A percentile compares a stretch with the other conserved stretches of the same genome.
These are phyloP conservation scores for Leucoma salicis DNA, from an alignment of 2,888 invertebrate species.

Conservation along the genomic window DNA sequence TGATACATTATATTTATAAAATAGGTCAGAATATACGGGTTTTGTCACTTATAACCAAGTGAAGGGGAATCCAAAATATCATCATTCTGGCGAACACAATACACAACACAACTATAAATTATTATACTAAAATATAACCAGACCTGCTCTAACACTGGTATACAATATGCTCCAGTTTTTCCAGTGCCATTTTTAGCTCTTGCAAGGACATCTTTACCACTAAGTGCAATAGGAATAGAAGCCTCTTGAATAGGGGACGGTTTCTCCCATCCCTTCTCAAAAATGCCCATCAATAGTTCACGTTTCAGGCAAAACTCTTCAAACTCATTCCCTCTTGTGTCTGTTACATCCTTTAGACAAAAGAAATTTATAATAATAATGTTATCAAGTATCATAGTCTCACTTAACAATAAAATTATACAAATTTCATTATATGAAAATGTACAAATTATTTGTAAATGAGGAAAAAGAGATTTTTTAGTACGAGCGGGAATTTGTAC, in stretches of 20 bases:
- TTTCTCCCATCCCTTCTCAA: slow-evolving; percentile 99
- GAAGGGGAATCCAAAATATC: slow-evolving; percentile 80
- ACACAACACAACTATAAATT: neutral
- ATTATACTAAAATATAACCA: slow-evolving; percentile 6
- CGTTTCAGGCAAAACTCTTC: slow-evolving; percentile 99
- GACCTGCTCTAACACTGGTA: slow-evolving; percentile 97
- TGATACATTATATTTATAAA: neutral
- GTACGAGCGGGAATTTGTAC: too few species aligned
- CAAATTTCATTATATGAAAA: too few species aligned
- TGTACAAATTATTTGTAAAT: too few species aligned
- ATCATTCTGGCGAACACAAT: slow-evolving; percentile 49
- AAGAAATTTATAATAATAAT: too few species aligned
- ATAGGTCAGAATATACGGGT: slow-evolving; percentile 33
- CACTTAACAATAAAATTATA: too few species aligned
- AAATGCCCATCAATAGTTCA: slow-evolving; percentile 99
- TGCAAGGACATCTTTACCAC: slow-evolving; percentile 98
- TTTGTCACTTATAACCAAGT: slow-evolving; percentile 75
- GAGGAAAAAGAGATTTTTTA: too few species aligned
- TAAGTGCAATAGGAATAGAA: slow-evolving; percentile 98
- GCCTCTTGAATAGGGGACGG: slow-evolving; percentile 99
- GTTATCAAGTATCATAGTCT: too few species aligned
- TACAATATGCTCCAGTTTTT: slow-evolving; percentile 99
- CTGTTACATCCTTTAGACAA: slow-evolving; percentile 94
- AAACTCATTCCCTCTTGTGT: slow-evolving; percentile 99
- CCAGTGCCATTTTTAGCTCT: slow-evolving; percentile 99